These are phyloP conservation scores for Colistium nudipinnis DNA, from an alignment of 2,113 vertebrate species.

Conservation along the genomic window DNA sequence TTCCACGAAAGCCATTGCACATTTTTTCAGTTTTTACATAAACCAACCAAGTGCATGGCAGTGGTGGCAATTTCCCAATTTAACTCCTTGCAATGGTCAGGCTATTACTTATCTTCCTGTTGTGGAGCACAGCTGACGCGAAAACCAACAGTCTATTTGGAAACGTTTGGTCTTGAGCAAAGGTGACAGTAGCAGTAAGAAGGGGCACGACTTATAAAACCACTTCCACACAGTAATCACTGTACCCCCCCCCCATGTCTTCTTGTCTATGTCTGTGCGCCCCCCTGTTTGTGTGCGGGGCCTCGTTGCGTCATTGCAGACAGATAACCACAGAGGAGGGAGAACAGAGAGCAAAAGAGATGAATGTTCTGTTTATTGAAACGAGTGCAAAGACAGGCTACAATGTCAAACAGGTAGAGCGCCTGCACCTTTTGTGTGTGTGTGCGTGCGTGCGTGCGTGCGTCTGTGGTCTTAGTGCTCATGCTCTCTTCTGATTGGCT, in stretches of 20 bases:
- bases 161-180: conserved; percentile 35
- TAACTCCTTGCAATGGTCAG: not conserved
- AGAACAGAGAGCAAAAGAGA: conserved; percentile 82
- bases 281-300: conserved; percentile 40
- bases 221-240: conserved; percentile 57
- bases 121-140: conserved; percentile 5
- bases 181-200: conserved; percentile 61
- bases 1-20: not conserved
- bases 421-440: conserved; percentile 40
- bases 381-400: conserved; percentile 84
- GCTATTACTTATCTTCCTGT: not conserved
- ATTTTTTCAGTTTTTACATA: not conserved
- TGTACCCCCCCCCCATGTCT: conserved; percentile 39
- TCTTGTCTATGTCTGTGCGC: conserved; percentile 58
- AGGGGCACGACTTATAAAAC: conserved; percentile 65
- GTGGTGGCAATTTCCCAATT: not conserved
- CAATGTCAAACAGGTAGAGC: conserved; percentile 85
- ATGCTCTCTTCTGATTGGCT: conserved; percentile 48
- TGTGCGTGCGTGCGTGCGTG: conserved; percentile 42
- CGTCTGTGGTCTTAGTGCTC: conserved; percentile 46
- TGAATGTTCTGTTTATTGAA: conserved; percentile 85
- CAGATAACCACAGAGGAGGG: conserved; percentile 82
- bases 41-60: no score
- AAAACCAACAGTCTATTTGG: not conserved
- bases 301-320: conserved; percentile 71